These are phyloP conservation scores for Chaetogeoica ovagalla DNA, from an alignment of 2,888 invertebrate genomes.

Conservation along the genomic window DNA sequence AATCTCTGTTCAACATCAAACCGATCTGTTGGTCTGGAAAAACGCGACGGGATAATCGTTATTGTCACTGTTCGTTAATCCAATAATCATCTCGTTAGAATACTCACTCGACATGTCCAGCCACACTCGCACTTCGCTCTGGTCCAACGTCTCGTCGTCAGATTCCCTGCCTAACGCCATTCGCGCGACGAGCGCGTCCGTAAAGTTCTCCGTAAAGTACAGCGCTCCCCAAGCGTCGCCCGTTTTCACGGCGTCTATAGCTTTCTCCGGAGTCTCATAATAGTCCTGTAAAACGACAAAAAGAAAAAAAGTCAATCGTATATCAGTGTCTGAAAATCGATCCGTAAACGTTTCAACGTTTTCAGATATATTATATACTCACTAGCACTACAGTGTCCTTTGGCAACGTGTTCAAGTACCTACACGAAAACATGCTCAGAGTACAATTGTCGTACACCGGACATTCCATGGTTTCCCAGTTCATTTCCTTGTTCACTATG, in stretches of 20 bases:
- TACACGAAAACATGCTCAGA: slow-evolving; percentile 74
- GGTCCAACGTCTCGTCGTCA: slow-evolving; percentile 82
- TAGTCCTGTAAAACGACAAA: slow-evolving; percentile 60
- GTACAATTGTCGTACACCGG: slow-evolving; percentile 66
- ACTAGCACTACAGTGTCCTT: slow-evolving; percentile 72
- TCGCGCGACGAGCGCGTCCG: slow-evolving; percentile 80
- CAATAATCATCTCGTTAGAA: neutral
- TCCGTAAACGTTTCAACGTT: neutral
- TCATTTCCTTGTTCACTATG: slow-evolving; percentile 73
- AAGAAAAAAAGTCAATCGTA: neutral
- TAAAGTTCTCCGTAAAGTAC: slow-evolving; percentile 87
- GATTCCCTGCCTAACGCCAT: slow-evolving; percentile 79
- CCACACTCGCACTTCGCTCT: slow-evolving; percentile 86
- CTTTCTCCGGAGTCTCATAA: slow-evolving; percentile 70
- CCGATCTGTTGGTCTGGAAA: slow-evolving; percentile 86
- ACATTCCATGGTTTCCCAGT: slow-evolving; percentile 62
- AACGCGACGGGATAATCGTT: neutral
- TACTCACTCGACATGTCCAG: slow-evolving; percentile 84
- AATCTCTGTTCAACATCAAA: slow-evolving; percentile 81
- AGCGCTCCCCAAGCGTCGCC: slow-evolving; percentile 89
- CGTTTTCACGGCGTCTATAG: slow-evolving; percentile 71
- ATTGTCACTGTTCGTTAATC: no score
- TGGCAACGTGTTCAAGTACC: slow-evolving; percentile 76
- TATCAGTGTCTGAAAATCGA: no score
- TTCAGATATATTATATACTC: slow-evolving; percentile 52